phyloP scores from a whole-genome alignment of 92 coral and sea anemone genomes.

The Bergia puertoricense region DNA sequence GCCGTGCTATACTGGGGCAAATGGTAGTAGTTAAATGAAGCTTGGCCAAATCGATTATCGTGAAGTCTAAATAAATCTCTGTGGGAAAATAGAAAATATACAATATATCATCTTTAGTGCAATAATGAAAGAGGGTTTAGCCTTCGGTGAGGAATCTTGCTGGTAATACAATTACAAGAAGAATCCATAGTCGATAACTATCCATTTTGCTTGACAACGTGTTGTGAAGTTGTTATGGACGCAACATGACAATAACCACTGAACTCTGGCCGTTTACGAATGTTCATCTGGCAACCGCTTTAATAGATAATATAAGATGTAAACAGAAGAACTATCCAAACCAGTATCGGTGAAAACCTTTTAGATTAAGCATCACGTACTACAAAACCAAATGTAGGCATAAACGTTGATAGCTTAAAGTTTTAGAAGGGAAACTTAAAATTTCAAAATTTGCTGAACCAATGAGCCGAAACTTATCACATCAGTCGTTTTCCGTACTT shows the following conservation, averaged over 20 bases:
- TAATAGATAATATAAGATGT: too few relatives aligned
- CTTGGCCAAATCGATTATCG: too few relatives aligned
- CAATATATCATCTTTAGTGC: too few relatives aligned
- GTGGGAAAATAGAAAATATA: too few relatives aligned
- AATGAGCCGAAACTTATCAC: neutral
- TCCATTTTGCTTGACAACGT: neutral
- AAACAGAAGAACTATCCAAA: too few relatives aligned
- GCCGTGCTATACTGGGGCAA: too few relatives aligned
- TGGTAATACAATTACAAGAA: neutral
- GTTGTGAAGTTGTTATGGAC: neutral
- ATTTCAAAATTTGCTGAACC: slow-evolving; percentile 25
- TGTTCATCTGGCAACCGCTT: neutral
- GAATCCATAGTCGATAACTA: too few relatives aligned
- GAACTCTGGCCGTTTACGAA: neutral
- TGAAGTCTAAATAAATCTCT: too few relatives aligned
- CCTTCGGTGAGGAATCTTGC: neutral
- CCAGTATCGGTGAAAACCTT: neutral
- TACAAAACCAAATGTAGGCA: neutral
- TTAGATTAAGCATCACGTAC: too few relatives aligned
- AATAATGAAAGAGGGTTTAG: too few relatives aligned
- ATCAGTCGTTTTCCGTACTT: neutral
- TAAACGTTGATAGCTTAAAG: neutral
- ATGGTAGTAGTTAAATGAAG: too few relatives aligned
- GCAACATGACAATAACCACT: neutral
- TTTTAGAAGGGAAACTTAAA: neutral